Percentiles rank a stretch among this genome's conserved stretches.
phyloP scores from a whole-genome alignment of 2,113 vertebrate genomes.

The Brachyhypopomus occidentalis region DNA sequence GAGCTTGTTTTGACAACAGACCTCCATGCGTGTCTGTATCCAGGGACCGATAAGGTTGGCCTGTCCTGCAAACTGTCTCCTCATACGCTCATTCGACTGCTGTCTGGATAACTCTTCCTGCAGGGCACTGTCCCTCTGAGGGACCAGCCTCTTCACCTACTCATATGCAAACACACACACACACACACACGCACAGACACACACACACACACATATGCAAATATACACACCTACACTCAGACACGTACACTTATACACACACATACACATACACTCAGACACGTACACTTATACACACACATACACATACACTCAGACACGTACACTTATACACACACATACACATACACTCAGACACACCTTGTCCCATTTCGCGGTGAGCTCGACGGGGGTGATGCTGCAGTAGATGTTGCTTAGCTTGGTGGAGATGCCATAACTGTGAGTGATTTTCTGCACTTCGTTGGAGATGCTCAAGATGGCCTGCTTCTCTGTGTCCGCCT shows the following conservation, averaged over 20 bases:
- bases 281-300: background rate
- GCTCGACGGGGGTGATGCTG: constrained; percentile 78
- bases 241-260: background rate
- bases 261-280: background rate
- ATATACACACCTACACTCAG: constrained; percentile 1
- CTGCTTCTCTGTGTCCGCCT: constrained; percentile 85
- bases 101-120: constrained; percentile 86
- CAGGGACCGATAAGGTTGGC: constrained; percentile 87
- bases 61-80: constrained; percentile 86
- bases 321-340: background rate
- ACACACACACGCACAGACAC: background rate
- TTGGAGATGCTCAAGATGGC: constrained; percentile 84
- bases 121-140: constrained; percentile 80
- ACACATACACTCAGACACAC: constrained; percentile 60
- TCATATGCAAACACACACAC: constrained; percentile 26
- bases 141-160: constrained; percentile 86
- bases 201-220: background rate
- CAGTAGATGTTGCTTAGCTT: constrained; percentile 82
- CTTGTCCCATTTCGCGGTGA: constrained; percentile 86
- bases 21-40: constrained; percentile 91
- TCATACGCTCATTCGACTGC: constrained; percentile 80
- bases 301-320: background rate
- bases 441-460: constrained; percentile 86
- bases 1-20: constrained; percentile 33
- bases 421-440: constrained; percentile 82